A percentile compares a stretch with the other conserved stretches of the same genome.
These are phyloP conservation scores for Nesidiocoris tenuis DNA, from an alignment of 2,888 invertebrate genomes.

Conservation along the genomic window DNA sequence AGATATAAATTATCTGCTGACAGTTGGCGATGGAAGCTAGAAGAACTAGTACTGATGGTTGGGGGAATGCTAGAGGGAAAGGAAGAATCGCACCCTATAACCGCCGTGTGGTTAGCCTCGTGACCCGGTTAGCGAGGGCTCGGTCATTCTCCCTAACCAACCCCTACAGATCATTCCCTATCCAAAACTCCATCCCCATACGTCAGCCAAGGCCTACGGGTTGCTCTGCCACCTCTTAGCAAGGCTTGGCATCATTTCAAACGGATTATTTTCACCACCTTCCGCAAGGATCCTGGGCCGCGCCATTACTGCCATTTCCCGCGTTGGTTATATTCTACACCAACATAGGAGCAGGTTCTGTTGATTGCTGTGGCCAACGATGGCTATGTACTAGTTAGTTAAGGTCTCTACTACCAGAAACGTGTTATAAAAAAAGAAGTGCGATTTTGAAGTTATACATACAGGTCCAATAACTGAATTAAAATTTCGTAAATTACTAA, in stretches of 20 bases:
- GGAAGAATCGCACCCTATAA: constrained; percentile 31
- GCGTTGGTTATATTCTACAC: too few relatives aligned
- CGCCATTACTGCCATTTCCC: too few relatives aligned
- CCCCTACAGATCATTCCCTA: constrained; percentile 28
- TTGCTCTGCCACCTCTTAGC: not conserved
- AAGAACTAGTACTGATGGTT: not conserved
- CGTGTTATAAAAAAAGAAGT: too few relatives aligned
- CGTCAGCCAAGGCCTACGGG: not conserved
- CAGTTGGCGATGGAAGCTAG: not conserved
- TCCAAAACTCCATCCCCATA: not conserved
- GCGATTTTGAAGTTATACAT: too few relatives aligned
- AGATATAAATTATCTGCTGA: not conserved
- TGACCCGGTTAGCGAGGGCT: constrained; percentile 29
- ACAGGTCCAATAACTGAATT: too few relatives aligned
- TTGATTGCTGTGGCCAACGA: too few relatives aligned
- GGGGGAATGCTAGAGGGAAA: not conserved
- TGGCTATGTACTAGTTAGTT: too few relatives aligned
- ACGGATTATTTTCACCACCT: constrained; percentile 13
- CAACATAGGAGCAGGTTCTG: too few relatives aligned
- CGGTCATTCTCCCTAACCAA: constrained; percentile 21
- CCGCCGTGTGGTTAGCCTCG: constrained; percentile 30
- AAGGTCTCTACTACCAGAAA: too few relatives aligned
- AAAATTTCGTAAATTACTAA: too few relatives aligned
- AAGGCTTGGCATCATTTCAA: constrained; percentile 9
- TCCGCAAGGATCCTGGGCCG: too few relatives aligned